phyloP scores from a whole-genome alignment of 64 coral and sea anemone genomes.

The Actinia tenebrosa region DNA sequence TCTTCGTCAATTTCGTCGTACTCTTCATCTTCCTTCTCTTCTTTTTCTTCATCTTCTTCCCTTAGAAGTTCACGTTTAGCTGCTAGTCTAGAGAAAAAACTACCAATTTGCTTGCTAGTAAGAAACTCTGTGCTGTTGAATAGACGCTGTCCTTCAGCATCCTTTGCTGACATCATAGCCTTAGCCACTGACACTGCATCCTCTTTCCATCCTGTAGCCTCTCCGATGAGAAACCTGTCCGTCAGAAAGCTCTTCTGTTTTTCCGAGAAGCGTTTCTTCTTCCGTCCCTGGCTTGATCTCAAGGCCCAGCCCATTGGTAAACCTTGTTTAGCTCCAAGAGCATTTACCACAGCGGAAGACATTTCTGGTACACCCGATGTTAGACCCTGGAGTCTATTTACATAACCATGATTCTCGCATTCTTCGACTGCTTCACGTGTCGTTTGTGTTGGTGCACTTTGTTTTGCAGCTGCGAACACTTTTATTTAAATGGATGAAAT shows the following conservation, averaged over 20 bases:
- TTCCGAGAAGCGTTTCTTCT: neutral
- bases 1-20: neutral
- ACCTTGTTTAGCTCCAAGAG: neutral
- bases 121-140: neutral
- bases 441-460: neutral
- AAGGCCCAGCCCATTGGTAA: constrained; percentile 33
- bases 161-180: neutral
- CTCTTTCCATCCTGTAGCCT: neutral
- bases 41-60: neutral
- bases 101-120: neutral
- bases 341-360: neutral
- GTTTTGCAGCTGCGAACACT: neutral
- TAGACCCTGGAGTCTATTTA: neutral
- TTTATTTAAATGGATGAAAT: neutral
- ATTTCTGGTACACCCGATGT: constrained; percentile 1
- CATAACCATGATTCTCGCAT: neutral
- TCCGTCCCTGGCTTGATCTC: constrained; percentile 14
- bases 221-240: neutral
- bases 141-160: neutral
- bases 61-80: neutral
- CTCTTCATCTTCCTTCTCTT: neutral
- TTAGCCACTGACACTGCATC: neutral
- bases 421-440: neutral
- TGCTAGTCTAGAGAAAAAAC: constrained; percentile 11
- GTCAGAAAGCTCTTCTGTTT: neutral